Base-by-base conservation (phyloP, 1,140 invertebrate species). In the Formica selysi region DNA sequence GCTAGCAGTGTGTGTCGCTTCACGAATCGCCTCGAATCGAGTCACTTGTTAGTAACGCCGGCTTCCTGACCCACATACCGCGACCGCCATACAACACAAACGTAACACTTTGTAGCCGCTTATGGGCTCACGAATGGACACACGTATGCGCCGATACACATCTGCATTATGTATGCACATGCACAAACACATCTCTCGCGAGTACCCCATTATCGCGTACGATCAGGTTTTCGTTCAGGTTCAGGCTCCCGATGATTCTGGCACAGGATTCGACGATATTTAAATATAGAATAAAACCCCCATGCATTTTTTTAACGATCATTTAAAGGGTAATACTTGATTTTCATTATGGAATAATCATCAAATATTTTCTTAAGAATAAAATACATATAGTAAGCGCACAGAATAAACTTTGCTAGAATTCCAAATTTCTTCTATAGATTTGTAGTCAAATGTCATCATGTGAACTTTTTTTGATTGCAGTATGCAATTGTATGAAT, bases 41-140 rank as follows among this genome's bases (percentile, higher is more conserved):
- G 91, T 93, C 93, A 91, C 89, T 91, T 89, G 92, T 93, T 92
- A 87, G 88, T 86, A 89, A 92, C 89, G 92, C 91, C 91, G 93
- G 90, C 92, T 93, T 92, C 91, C 89, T 94, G 93, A 94, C 93
- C 93, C 81, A 94, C 93, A 94, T 94, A 94, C 92, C 93, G 90
- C 89, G 89, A 89, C 89, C 91, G 85, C 90, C 90, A 86, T 87
- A 80, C 86, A 76, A 87, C 87, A 76, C 87, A 76, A 86, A 90
- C 68, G 83, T 86, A 86, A 88, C 71, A 73, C 87, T 76, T 88
- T 86, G 44, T 65, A 62, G 59, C 26, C 59, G 48, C 59, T 78
- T 85, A 74, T 87, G 74, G 38, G 79, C 38, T 61, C 44, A 87
- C 80, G 3, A 36, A 71, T 57, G 73, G n/a, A 19, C 22, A 3